Conservation (phyloP, 2,113 vertebrate genomes). For the Syngnathus scovelli region DNA sequence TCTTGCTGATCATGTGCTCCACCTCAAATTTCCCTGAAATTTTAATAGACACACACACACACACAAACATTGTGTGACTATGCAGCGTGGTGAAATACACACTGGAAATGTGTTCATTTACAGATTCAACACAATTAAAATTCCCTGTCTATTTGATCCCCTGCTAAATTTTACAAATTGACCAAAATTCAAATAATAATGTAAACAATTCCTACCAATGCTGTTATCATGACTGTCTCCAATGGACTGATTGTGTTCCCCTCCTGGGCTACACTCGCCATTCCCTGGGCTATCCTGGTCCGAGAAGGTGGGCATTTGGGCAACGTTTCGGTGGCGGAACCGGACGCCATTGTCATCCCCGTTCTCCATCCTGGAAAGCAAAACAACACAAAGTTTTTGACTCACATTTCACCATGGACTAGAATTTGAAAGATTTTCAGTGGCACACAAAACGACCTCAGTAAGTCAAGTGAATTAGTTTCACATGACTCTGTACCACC, state of each 20-base stretch:
- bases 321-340: constrained; percentile 23
- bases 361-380: constrained; percentile 57
- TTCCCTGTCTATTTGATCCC: too few relatives aligned
- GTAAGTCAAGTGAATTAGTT: constrained; percentile 26
- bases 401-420: not conserved
- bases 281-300: constrained; percentile 35
- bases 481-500: constrained; percentile 39
- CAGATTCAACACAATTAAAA: too few relatives aligned
- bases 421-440: constrained; percentile 8
- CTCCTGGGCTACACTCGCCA: constrained; percentile 7
- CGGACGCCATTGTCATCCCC: constrained; percentile 28
- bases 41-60: constrained; percentile 9
- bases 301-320: constrained; percentile 18
- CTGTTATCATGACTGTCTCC: constrained; percentile 34
- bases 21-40: constrained; percentile 67
- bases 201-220: constrained; percentile 48
- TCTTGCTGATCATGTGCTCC: constrained; percentile 64
- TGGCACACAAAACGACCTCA: constrained; percentile 24
- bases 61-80: not conserved
- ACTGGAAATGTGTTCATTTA: not conserved
- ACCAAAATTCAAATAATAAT: too few relatives aligned
- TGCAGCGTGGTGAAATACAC: not conserved
- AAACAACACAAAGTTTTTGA: not conserved
- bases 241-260: constrained; percentile 16
- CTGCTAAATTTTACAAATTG: too few relatives aligned